Evolutionary conservation across 1,140 invertebrate genomes (phyloP), one percentile per base, ranked within the genome.

Genomic region (Eriosoma lanigerum): DNA sequence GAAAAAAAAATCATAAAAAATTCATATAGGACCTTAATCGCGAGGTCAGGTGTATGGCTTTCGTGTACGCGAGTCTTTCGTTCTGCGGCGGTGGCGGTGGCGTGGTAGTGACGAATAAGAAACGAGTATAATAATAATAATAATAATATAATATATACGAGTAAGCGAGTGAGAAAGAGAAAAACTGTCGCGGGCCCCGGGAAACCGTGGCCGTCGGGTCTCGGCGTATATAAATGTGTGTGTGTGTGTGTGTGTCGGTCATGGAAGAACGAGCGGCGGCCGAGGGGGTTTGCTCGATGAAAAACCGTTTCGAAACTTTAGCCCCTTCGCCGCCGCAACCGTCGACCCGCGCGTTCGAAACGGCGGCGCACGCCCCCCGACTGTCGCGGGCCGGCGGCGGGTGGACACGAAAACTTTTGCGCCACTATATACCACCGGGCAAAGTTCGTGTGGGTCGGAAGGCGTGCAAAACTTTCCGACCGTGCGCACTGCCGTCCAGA

Each of bases 381-480:
- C 48, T n/a, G 15, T 17, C 26, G 58, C 13, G 17, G 21, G 44
- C 12, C 48, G 38, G 44, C 15, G 73, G 32, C 21, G 21, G 52
- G 54, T 19, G 75, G 75, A 56, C 46, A 56, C 38, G 13, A 48
- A 76, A 78, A 78, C 75, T 78, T 78, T 78, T 78, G 75, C 75
- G 24, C 75, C 75, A n/a, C 66, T 66, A 21, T 46, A 66, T 26
- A 48, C 66, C 66, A 38, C 29, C 75, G 54, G 56, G 56, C 10
- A 78, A 78, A 78, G 75, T 78, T 78, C 75, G 75, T n/a, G 75
- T 78, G 75, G 75, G 75, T 78, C 75, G 75, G 75, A 26, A 78
- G 75, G 75, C 75, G 75, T 78, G 75, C 75, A 62, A 78, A 78
- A 78, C 75, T 78, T 78, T 78, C 24, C 75, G 75, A 78, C 44